Percentiles rank a stretch among this genome's conserved stretches.
Evolutionary conservation across 1,140 invertebrate species (phyloP).

Genomic region (Metopolophium dirhodum): DNA sequence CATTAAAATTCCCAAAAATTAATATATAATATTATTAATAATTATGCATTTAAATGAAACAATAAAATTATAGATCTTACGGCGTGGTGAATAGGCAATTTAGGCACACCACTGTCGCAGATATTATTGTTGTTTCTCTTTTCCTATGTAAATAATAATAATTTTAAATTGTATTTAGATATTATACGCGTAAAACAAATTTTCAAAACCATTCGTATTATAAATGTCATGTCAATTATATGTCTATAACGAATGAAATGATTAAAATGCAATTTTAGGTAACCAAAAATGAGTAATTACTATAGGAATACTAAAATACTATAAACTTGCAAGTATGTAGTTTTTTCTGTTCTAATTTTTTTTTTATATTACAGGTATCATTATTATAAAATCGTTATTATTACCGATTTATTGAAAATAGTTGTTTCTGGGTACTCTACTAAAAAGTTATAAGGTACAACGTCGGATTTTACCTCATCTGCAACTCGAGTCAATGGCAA

Average conservation of each 20-base stretch:
- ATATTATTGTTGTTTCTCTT: neutral
- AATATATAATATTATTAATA: too few species aligned
- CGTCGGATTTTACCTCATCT: too few species aligned
- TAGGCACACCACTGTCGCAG: neutral
- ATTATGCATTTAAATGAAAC: neutral
- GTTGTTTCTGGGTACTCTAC: too few species aligned
- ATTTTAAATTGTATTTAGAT: neutral
- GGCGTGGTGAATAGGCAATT: neutral
- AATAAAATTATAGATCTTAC: neutral
- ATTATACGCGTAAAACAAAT: neutral
- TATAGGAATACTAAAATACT: too few species aligned
- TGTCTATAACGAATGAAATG: neutral
- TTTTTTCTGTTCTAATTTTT: too few species aligned
- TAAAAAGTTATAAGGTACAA: too few species aligned
- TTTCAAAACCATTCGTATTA: neutral
- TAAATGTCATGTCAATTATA: neutral
- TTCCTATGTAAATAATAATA: neutral
- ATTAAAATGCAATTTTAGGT: neutral
- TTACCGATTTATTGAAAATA: too few species aligned
- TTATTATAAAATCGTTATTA: too few species aligned
- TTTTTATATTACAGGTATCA: too few species aligned
- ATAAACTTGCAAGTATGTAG: too few species aligned
- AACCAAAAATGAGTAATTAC: too few species aligned
- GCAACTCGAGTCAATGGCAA: too few species aligned
- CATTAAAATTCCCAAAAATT: neutral